A percentile compares a stretch with the other conserved stretches of the same genome.
Conservation (phyloP, 2,888 invertebrate species). For the Tanytarsus gracilentus region DNA sequence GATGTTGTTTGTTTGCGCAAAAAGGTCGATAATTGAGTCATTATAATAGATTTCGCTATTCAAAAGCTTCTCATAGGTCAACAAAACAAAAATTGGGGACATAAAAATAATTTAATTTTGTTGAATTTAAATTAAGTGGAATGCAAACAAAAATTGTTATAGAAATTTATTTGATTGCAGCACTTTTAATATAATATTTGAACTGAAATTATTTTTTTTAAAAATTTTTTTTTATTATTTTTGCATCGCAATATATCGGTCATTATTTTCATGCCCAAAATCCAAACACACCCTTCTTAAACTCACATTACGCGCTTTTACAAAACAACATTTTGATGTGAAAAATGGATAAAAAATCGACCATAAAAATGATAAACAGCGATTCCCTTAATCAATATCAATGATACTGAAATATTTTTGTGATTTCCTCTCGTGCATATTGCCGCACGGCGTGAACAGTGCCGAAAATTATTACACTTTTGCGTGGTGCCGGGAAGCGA, state of each 20-base stretch:
- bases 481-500: neutral
- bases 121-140: too few relatives aligned
- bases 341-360: constrained; percentile 17
- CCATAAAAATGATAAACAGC: constrained; percentile 28
- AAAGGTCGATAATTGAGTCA: constrained; percentile 4
- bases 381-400: constrained; percentile 27
- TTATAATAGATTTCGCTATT: neutral
- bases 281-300: neutral
- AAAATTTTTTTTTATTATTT: too few relatives aligned
- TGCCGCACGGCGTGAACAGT: neutral
- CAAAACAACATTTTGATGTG: neutral
- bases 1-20: neutral
- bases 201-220: too few relatives aligned
- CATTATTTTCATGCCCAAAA: too few relatives aligned
- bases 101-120: too few relatives aligned
- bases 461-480: constrained; percentile 11
- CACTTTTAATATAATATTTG: too few relatives aligned
- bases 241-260: too few relatives aligned
- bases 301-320: neutral
- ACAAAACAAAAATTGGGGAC: too few relatives aligned
- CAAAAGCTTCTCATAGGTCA: too few relatives aligned
- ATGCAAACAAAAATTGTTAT: too few relatives aligned
- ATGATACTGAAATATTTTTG: constrained; percentile 24
- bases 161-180: too few relatives aligned
- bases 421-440: constrained; percentile 22